Base-by-base conservation (phyloP, 2,797 vertebrate genomes). In the Nasua narica region DNA sequence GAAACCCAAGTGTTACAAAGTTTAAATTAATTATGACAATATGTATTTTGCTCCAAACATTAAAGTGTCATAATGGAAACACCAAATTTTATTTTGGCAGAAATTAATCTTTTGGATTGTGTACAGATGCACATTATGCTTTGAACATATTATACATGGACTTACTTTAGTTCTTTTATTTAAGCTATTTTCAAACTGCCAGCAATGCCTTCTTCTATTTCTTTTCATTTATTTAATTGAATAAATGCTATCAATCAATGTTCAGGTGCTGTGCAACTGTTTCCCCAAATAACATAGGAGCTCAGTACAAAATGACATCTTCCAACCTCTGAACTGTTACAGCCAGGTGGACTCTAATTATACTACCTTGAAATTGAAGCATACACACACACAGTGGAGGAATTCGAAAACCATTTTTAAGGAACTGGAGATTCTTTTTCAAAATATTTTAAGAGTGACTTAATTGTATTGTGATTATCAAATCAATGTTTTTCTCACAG, bases 1-100 rank as follows among this genome's bases (percentile, higher is more conserved):
- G 10, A 92, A 95, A 81, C 9, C 15, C 56, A 16, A 40, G 1
- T n/a, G 5, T n/a, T 76, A 14, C 2, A 90, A 95, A 82, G 2
- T 58, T 87, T 97, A 93, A 94, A 87, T 32, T 89, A 79, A 95
- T 94, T 90, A 67, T 54, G 40, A 11, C 89, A 87, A 94, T 85
- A 82, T 87, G 18, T 1, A 88, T 77, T 87, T 93, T 4, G 67
- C 9, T 74, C n/a, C 35, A 81, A 85, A 92, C 82, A 84, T 72
- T 90, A 90, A 74, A 58, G 27, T 43, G 58, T 77, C 93, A 93
- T 83, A 72, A 93, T 21, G 29, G 40, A 21, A 91, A 92, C 10
- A 82, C 15, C 52, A 89, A 91, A 87, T 54, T 90, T 43, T 82
- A 87, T 90, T 92, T 87, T 87, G 87, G 69, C 43, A 82, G 27